phyloP scores from a whole-genome alignment of 2,113 vertebrate species.

The Promerops cafer region DNA sequence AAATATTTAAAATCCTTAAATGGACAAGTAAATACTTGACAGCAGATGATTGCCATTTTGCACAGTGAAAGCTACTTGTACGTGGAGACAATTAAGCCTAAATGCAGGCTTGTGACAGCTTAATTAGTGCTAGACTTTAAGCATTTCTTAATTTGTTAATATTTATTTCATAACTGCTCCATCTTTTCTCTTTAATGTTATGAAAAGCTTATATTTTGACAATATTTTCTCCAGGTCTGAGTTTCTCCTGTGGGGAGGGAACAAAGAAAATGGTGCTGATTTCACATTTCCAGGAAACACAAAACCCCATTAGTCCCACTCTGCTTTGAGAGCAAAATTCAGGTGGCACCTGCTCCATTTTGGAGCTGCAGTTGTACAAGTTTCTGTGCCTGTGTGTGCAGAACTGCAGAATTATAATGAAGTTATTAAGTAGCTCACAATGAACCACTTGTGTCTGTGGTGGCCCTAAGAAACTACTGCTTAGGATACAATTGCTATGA shows the following conservation, averaged over 20 bases:
- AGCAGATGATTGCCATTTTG: not conserved
- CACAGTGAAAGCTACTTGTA: not conserved
- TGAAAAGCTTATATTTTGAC: not conserved
- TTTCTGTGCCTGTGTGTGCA: not conserved
- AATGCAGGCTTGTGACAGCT: slow-evolving; percentile 7
- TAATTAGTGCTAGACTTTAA: slow-evolving; percentile 18
- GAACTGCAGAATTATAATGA: not conserved
- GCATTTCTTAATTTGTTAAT: slow-evolving; percentile 27
- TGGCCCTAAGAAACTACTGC: not conserved
- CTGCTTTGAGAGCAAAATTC: not conserved
- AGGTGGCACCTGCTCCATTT: not conserved
- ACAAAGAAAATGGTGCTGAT: not conserved
- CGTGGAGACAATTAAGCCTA: not conserved
- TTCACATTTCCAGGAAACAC: not conserved
- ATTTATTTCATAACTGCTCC: not conserved
- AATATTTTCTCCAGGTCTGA: not conserved
- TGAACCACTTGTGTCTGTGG: not conserved
- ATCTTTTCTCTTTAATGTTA: not conserved
- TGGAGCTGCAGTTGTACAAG: not conserved
- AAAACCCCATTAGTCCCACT: not conserved
- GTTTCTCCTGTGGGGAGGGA: not conserved
- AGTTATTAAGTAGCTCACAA: not conserved
- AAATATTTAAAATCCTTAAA: slow-evolving; percentile 10
- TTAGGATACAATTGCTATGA: not conserved
- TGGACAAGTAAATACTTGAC: slow-evolving; percentile 3